A percentile compares a stretch with the other conserved stretches of the same genome.
phyloP scores from a whole-genome alignment of 2,797 vertebrate species.

The Aldrovandia affinis region DNA sequence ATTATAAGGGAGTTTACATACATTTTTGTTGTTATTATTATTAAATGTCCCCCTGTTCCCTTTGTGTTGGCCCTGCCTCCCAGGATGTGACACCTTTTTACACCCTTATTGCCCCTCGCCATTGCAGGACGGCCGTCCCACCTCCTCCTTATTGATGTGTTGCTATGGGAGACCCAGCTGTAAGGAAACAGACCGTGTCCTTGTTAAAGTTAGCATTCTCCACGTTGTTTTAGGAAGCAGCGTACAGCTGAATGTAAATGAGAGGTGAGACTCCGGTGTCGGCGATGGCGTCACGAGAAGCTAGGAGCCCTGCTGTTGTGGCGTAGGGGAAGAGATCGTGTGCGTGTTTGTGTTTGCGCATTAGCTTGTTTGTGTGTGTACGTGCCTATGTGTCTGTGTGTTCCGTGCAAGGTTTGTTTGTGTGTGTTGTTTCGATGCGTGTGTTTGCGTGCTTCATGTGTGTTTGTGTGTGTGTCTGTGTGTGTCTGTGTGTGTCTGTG shows the following conservation, averaged over 20 bases:
- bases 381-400: not conserved
- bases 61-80: conserved; percentile 13
- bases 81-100: conserved; percentile 20
- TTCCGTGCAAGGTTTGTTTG: not conserved
- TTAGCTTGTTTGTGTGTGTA: not conserved
- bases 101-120: not conserved
- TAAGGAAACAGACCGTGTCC: not conserved
- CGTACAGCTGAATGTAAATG: not conserved
- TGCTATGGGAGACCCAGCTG: not conserved
- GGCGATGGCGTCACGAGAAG: not conserved
- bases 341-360: not conserved
- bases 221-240: conserved; percentile 19
- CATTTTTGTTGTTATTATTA: no score
- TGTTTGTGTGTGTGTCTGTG: not conserved
- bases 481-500: conserved; percentile 5
- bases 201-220: conserved; percentile 14
- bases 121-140: conserved; percentile 21
- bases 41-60: conserved; percentile 36
- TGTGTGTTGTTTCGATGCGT: not conserved
- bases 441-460: not conserved
- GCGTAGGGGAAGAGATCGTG: not conserved
- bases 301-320: not conserved
- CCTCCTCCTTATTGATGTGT: conserved; percentile 28
- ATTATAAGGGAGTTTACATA: no score
- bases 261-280: not conserved